phyloP scores from a whole-genome alignment of 2,888 invertebrate species.

The Therioaphis trifolii region DNA sequence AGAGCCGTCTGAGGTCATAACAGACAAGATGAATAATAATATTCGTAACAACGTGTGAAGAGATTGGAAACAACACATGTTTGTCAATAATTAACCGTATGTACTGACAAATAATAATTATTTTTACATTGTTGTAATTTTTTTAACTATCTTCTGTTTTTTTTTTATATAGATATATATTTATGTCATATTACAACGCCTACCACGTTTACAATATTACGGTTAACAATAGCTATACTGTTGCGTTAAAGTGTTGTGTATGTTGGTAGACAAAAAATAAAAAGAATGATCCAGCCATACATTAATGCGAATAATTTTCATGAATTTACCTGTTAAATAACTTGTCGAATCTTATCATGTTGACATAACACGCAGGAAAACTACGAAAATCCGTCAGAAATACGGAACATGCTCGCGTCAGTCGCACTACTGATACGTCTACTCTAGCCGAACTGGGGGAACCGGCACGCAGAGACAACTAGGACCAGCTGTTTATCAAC shows the following conservation, averaged over 20 bases:
- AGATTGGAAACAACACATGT: slow-evolving; percentile 50
- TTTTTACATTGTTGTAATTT: slow-evolving; percentile 18
- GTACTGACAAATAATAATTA: slow-evolving; percentile 44
- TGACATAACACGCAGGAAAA: neutral
- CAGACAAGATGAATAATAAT: slow-evolving; percentile 49
- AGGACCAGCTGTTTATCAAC: neutral
- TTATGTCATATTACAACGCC: neutral
- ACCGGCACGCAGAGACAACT: neutral
- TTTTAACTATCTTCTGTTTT: neutral
- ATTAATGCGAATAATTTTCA: no score
- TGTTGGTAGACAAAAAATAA: neutral
- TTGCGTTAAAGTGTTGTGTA: neutral
- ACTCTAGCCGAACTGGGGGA: neutral
- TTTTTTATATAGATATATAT: no score
- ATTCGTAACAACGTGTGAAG: neutral
- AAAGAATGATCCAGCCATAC: neutral
- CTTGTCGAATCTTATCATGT: slow-evolving; percentile 49
- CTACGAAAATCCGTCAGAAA: neutral
- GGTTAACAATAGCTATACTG: neutral
- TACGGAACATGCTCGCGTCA: neutral
- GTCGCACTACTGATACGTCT: slow-evolving; percentile 9
- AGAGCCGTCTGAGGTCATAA: slow-evolving; percentile 42
- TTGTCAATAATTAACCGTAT: slow-evolving; percentile 32
- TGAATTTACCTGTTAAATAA: slow-evolving; percentile 41
- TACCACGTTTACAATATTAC: neutral